A percentile compares a stretch with the other conserved stretches of the same genome.
Evolutionary conservation across 2,113 vertebrate species (phyloP).

Genomic region (Bombycilla garrulus): DNA sequence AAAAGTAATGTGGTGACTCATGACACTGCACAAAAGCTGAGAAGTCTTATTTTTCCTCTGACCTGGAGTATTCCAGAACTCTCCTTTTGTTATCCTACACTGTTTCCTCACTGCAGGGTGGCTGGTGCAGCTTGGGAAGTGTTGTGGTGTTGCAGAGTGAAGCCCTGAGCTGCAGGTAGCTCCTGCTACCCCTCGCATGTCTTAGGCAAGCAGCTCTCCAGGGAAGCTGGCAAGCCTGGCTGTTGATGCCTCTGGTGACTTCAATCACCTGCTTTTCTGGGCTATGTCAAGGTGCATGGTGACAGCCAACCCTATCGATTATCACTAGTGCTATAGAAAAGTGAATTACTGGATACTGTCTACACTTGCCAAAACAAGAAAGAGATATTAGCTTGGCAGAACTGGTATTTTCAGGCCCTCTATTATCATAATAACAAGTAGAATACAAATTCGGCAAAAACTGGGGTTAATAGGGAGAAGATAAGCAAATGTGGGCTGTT

Average conservation of each 20-base stretch:
- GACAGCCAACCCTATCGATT: neutral
- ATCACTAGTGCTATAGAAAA: neutral
- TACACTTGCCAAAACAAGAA: neutral
- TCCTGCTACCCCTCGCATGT: accelerated
- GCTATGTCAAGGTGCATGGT: too few relatives aligned
- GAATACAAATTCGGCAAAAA: neutral
- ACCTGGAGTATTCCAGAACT: neutral
- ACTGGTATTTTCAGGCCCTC: neutral
- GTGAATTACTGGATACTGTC: neutral
- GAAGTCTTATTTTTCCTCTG: neutral
- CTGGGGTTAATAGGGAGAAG: neutral
- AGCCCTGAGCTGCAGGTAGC: neutral
- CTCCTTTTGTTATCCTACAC: neutral
- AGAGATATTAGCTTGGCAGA: neutral
- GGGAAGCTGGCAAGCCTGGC: neutral
- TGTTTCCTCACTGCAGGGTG: neutral
- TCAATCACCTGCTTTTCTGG: neutral
- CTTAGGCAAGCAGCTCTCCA: neutral
- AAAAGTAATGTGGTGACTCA: neutral
- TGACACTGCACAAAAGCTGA: neutral
- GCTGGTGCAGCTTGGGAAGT: neutral
- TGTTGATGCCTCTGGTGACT: neutral
- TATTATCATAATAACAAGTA: neutral
- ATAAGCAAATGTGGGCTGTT: neutral
- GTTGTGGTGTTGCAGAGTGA: neutral